Conservation (phyloP, 2,113 vertebrate genomes). For the Acrocephalus kingi region DNA sequence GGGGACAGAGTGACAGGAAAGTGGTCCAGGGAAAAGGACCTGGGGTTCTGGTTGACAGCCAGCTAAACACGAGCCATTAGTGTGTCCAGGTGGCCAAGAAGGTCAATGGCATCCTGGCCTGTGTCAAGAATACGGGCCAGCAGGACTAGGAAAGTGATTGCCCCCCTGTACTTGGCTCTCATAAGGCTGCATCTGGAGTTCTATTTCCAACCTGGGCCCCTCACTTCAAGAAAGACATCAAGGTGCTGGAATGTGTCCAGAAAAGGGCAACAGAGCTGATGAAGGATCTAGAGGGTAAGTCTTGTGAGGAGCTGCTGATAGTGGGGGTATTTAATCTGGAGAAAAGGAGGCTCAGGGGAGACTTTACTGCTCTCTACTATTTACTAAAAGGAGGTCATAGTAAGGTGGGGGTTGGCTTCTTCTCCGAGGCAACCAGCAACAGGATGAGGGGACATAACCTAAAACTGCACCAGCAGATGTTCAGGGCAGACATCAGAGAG, state of each 20-base stretch:
- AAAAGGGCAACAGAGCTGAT: background rate
- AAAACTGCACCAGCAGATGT: background rate
- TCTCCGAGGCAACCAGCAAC: background rate
- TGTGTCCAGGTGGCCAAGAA: background rate
- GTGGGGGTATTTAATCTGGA: background rate
- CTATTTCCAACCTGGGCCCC: background rate
- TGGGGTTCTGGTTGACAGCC: background rate
- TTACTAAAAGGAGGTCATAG: background rate
- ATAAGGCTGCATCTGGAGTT: background rate
- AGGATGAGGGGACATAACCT: background rate
- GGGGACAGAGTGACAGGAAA: background rate
- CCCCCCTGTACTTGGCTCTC: background rate
- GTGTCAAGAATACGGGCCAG: background rate
- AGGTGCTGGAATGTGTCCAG: background rate
- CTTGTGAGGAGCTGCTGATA: background rate
- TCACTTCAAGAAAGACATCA: background rate
- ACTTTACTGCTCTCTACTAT: background rate
- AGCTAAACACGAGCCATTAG: background rate
- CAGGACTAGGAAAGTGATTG: background rate
- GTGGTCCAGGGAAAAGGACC: background rate
- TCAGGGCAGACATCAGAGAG: background rate
- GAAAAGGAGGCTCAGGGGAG: background rate
- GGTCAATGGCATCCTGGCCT: background rate
- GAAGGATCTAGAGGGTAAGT: background rate
- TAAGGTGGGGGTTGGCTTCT: background rate